These are phyloP conservation scores for Hiodon tergisus DNA, from an alignment of 2,113 vertebrate species.

Conservation along the genomic window DNA sequence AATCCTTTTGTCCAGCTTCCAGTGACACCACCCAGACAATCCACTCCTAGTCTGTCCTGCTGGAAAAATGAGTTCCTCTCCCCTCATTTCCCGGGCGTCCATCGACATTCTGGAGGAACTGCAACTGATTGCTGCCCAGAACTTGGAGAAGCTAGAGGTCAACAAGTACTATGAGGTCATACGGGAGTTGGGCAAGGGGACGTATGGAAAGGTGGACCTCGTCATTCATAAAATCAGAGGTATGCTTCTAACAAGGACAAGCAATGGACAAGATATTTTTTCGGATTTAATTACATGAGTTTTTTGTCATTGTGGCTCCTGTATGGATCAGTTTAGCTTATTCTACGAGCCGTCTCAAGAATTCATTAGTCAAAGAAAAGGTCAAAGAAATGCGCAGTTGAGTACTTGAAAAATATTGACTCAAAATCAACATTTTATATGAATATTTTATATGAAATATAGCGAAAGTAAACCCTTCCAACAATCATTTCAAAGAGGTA, in stretches of 20 bases:
- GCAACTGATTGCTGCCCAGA: conserved; percentile 65
- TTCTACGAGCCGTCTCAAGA: too few relatives aligned
- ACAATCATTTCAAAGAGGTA: too few relatives aligned
- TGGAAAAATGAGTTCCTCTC: conserved; percentile 64
- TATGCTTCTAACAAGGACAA: conserved; percentile 33
- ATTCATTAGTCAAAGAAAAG: too few relatives aligned
- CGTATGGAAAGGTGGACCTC: conserved; percentile 71
- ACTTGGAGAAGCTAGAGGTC: conserved; percentile 63
- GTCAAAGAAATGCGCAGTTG: too few relatives aligned
- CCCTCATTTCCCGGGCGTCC: conserved; percentile 58
- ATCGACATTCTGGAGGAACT: conserved; percentile 72
- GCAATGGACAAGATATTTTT: not conserved
- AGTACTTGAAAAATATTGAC: too few relatives aligned
- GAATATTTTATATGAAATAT: too few relatives aligned
- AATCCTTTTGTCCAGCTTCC: conserved; percentile 25
- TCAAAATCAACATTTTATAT: too few relatives aligned
- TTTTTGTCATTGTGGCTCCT: not conserved
- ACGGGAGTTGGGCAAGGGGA: conserved; percentile 69
- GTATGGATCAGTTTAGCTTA: too few relatives aligned
- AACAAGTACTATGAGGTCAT: conserved; percentile 72
- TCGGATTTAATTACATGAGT: not conserved
- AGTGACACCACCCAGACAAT: conserved; percentile 40
- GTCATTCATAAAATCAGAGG: conserved; percentile 70
- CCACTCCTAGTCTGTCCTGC: conserved; percentile 13
- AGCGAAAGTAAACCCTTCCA: too few relatives aligned